phyloP scores from a whole-genome alignment of 2,797 vertebrate genomes.

The Falco naumanni region DNA sequence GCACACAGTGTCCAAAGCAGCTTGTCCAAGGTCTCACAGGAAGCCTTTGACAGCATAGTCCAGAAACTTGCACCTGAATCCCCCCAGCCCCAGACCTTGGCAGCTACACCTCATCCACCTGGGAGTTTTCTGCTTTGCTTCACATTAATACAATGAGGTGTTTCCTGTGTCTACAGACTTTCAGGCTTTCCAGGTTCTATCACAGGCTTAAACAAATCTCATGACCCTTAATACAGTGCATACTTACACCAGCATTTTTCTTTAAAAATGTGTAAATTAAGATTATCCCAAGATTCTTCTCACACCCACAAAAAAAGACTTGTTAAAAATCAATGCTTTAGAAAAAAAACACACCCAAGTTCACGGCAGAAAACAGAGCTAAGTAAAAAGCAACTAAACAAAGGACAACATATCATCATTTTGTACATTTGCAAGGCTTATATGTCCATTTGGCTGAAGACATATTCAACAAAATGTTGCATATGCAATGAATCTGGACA shows the following conservation, averaged over 20 bases:
- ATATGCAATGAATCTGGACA: background rate
- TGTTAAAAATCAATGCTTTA: background rate
- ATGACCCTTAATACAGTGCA: background rate
- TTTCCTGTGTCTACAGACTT: background rate
- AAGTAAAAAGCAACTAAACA: background rate
- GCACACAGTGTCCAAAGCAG: fast-evolving
- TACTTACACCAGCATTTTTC: background rate
- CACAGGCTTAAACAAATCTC: background rate
- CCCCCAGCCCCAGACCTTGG: background rate
- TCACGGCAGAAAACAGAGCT: background rate
- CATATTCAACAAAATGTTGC: background rate
- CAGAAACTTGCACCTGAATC: background rate
- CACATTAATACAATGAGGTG: background rate
- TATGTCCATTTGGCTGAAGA: background rate
- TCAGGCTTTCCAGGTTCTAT: background rate
- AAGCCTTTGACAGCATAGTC: background rate
- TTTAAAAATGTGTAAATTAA: background rate
- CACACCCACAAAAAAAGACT: background rate
- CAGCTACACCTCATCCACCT: background rate
- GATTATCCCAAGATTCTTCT: background rate
- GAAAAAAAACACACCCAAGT: background rate
- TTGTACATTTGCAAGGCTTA: background rate
- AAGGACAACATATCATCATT: background rate
- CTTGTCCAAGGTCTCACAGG: fast-evolving
- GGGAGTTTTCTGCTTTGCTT: background rate